Percentiles rank a stretch among this genome's conserved stretches.
These are phyloP conservation scores for Megalops atlanticus DNA, from an alignment of 2,113 vertebrate species.

Conservation along the genomic window DNA sequence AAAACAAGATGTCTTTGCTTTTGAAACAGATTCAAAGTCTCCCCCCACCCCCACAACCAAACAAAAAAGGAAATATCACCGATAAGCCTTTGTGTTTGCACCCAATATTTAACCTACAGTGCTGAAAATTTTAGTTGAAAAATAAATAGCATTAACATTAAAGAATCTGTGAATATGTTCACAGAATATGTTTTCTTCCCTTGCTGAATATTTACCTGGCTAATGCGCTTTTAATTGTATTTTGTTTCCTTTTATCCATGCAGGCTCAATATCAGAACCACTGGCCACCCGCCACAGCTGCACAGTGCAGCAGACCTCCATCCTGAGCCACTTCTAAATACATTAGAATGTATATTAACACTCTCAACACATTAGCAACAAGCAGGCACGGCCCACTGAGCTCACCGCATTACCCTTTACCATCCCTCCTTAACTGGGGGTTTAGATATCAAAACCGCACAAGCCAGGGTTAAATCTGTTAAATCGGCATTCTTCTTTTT, in stretches of 20 bases:
- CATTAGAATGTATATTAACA: neutral
- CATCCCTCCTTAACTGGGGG: too few relatives aligned
- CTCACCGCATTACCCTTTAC: too few relatives aligned
- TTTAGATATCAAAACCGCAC: neutral
- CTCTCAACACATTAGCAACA: neutral
- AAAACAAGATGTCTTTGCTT: too few relatives aligned
- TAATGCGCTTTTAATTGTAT: conserved; percentile 8
- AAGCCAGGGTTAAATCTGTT: neutral
- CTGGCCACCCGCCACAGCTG: neutral
- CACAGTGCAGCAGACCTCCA: neutral
- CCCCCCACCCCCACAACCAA: too few relatives aligned
- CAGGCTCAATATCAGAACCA: neutral
- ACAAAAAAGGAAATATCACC: neutral
- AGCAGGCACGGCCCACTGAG: too few relatives aligned
- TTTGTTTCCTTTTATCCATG: neutral
- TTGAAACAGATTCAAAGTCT: too few relatives aligned
- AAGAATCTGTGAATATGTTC: too few relatives aligned
- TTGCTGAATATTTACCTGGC: neutral
- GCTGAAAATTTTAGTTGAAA: too few relatives aligned
- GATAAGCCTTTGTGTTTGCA: neutral
- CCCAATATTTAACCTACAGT: too few relatives aligned
- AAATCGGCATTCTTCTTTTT: too few relatives aligned
- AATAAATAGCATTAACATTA: too few relatives aligned
- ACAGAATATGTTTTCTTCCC: neutral
- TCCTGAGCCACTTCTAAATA: too few relatives aligned